Evolutionary conservation across 2,797 vertebrate genomes (phyloP), one percentile per base, ranked within the genome.

Genomic region (Dromococcyx pavoninus): DNA sequence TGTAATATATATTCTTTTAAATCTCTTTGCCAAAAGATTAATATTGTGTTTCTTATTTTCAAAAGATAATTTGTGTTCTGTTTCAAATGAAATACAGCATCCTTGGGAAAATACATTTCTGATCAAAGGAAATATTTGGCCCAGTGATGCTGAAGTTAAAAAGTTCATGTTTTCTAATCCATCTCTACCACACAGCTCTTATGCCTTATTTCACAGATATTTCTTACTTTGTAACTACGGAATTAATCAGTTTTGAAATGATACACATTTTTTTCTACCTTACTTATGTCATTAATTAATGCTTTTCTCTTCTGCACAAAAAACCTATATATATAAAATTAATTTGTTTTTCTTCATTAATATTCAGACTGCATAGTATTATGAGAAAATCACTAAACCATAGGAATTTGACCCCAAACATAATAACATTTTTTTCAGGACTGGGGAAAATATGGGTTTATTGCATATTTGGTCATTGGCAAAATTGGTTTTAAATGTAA

Each of bases 61-160:
- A 15, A 74, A 92, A 92, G 69, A 77, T 82, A 83, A 74, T 91
- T 86, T 89, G 50, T 89, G 53, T 50, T 91, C 33, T 65, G 35
- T 92, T 96, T 93, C 53, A 91, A 88, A 80, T 88, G 67, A 94
- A 91, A 89, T 94, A 89, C 37, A 84, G 53, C 88, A 94, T 91
- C 88, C 48, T 94, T 76, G 67, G 60, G 67, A 94, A 96, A 92
- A 91, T 86, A 76, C 43, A 76, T 78, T 95, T 95, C 87, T 89
- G 64, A 89, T 89, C 67, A 90, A 95, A 92, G 51, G 66, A 85
- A 89, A 79, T 91, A 91, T 41, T 94, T 94, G 57, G 51, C 60
- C 64, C 27, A 79, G 56, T 67, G 48, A 85, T 48, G 64, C 43
- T 43, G 71, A 91, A 65, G 17, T 90, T 93, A 67, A 76, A 93